Evolutionary conservation across 2,888 invertebrate species (phyloP).

Genomic region (Galeopsomyia nigrocyanea): DNA sequence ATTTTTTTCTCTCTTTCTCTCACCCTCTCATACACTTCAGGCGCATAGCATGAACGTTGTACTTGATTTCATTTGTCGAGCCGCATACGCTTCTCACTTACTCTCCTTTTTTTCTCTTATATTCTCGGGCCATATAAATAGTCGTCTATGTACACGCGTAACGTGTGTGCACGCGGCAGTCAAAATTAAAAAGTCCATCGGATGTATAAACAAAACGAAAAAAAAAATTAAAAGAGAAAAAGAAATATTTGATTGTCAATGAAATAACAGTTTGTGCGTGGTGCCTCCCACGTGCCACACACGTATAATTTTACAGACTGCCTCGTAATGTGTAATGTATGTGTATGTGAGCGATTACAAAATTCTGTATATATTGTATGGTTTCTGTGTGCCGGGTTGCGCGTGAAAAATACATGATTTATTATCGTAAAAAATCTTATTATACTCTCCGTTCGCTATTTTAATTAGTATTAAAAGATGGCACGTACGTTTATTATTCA

Average conservation of each 20-base stretch:
- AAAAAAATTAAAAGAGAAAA: not conserved
- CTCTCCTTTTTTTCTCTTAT: constrained; percentile 4
- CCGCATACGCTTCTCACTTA: constrained; percentile 11
- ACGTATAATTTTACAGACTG: no score
- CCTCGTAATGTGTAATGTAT: no score
- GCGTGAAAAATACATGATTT: constrained; percentile 51
- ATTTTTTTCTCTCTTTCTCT: no score
- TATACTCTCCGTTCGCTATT: constrained; percentile 41
- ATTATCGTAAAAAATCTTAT: constrained; percentile 49
- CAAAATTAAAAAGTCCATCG: not conserved
- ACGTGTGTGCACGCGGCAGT: constrained; percentile 25
- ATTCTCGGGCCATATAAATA: constrained; percentile 47
- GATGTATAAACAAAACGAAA: not conserved
- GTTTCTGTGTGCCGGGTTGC: constrained; percentile 36
- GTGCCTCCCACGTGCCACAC: no score
- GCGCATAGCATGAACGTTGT: constrained; percentile 49
- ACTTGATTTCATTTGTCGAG: constrained; percentile 47
- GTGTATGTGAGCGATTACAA: not conserved
- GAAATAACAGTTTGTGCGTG: not conserved
- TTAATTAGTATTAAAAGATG: constrained; percentile 50
- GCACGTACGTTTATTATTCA: constrained; percentile 41
- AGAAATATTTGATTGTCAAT: constrained; percentile 10
- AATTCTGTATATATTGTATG: not conserved
- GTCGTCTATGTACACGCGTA: constrained; percentile 41
- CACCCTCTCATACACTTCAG: constrained; percentile 47